These are phyloP conservation scores for Macroteleia sp. DNA, from an alignment of 2,888 invertebrate genomes.

Conservation along the genomic window DNA sequence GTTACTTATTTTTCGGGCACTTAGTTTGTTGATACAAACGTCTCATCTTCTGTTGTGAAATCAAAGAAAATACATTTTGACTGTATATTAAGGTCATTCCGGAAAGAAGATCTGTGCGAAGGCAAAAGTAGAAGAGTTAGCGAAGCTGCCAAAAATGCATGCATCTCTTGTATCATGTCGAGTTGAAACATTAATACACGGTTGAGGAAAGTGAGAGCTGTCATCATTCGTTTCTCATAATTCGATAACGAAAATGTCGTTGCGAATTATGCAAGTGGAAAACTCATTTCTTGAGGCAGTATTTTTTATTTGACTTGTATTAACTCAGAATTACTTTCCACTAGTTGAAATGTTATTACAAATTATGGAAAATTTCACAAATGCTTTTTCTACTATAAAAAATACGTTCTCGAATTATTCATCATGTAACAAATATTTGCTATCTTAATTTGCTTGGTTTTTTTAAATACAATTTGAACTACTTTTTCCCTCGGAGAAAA, in stretches of 20 bases:
- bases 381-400: no score
- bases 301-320: no score
- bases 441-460: no score
- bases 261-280: conserved; percentile 7
- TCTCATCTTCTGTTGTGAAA: neutral
- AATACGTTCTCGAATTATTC: no score
- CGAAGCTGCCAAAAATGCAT: conserved; percentile 47
- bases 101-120: conserved; percentile 30
- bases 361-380: no score
- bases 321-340: no score
- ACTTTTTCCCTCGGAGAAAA: no score
- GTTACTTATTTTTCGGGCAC: no score
- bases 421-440: no score
- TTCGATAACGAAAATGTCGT: conserved; percentile 50
- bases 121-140: conserved; percentile 16
- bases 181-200: conserved; percentile 41
- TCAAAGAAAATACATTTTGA: conserved; percentile 12
- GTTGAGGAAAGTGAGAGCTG: conserved; percentile 46
- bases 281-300: conserved; percentile 19
- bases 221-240: conserved; percentile 34
- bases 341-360: no score
- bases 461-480: no score
- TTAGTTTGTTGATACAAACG: no score
- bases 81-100: conserved; percentile 19
- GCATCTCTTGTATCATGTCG: conserved; percentile 46